Evolutionary conservation across 2,113 vertebrate species (phyloP), one percentile per base, ranked within the genome.

Genomic region (Antigone vipio): DNA sequence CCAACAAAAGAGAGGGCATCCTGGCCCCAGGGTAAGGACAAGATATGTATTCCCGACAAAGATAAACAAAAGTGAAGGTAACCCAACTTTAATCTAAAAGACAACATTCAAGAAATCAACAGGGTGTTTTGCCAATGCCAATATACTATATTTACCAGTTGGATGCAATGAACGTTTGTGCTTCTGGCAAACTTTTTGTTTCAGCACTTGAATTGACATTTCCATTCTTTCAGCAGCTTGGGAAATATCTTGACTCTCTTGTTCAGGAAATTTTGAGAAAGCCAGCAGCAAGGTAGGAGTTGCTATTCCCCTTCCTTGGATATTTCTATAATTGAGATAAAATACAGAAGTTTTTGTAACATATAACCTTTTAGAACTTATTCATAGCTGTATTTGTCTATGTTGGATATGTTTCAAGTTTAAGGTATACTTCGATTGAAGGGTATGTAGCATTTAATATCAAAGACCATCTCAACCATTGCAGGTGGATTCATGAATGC

Each of bases 151-250:
- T 95, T 98, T 97, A 99, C 99, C 99, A 15, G 96, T 67, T 64
- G 77, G 85, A 50, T 63, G 89, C 62, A 95, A 42, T 7, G 97
- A 94, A 47, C 92, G 97, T 69, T 97, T 94, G 44, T 83, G 93
- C 93, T 95, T 97, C 91, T 75, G 96, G 74, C 76, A 95, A 56
- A 92, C 85, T 55, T 93, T 97, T 50, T 95, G 85, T 89, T 96
- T 98, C 42, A 99, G 71, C 32, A 97, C 79, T 69, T 88, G 95
- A 38, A 98, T 74, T 26, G 98, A 98, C 56, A 97, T 96, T 93
- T 99, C 98, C 97, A 98, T 99, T 88, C 98, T 87, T 94, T 99
- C 99, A 5, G 99, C 99, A 14, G 98, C 98, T 91, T 75, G 97
- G 85, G 98, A 98, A 64, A 98, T 63, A 53, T 96, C 97, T 55